Base-by-base conservation (phyloP, 2,888 invertebrate species). In the Spodoptera exigua region DNA sequence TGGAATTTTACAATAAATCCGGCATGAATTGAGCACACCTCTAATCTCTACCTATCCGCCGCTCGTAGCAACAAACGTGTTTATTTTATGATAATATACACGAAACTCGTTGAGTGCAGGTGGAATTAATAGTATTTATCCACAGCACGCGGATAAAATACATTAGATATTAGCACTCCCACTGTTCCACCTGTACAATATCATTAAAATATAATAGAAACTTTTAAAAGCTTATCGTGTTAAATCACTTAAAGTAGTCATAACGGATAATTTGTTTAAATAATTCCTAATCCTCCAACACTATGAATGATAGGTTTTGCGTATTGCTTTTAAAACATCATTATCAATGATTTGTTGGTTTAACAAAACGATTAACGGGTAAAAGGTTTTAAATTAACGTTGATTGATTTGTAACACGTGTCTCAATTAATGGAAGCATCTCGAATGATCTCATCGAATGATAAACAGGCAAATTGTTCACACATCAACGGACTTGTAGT, bases 21-120 rank as follows among this genome's bases (percentile, higher is more conserved):
- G 39, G 41, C 14, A 51, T 35, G 21, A 48, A 44, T 37, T 48
- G 40, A 54, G 47, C 27, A 16, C 61, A 43, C 37, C 27, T 44
- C 40, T 13, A 27, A 27, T 11, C 12, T 12, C 43, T 32, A 49
- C 9, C 16, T 40, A 54, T 39, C 51, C 18, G 14, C 21, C 39
- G 13, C 34, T 13, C 73, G 27, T 68, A 68, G 73, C 54, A 69
- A 73, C 73, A 45, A 36, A 45, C 37, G 7, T 55, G 69, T 73
- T 61, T 73, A 45, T 61, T 52, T 56, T 47, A 48, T 48, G 34
- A 66, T 66, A 66, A 58, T 44, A 45, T 66, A 66, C 58, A 58
- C 47, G 40, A 36, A 35, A 11, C 27, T 34, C 47, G 54, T 51
- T 55, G 36, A 44, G 49, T 49, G 49, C 37, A 39, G 37, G 58